Base-by-base conservation (phyloP, 2,113 vertebrate genomes). In the Notechis scutatus region DNA sequence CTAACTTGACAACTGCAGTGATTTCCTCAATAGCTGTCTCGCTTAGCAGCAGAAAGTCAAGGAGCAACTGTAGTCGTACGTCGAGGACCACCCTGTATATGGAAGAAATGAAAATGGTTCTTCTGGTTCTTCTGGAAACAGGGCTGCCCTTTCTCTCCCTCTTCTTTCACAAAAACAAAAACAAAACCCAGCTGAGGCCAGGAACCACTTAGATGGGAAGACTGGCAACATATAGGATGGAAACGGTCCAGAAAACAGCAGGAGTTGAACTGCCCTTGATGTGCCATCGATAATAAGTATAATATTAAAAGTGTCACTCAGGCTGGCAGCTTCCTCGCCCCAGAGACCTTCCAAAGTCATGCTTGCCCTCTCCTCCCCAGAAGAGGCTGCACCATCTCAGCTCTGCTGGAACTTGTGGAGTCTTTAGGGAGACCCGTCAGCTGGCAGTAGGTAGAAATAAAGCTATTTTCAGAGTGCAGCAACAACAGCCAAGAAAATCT, bases 391-490 rank as follows among this genome's bases (percentile, higher is more conserved):
- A 1, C 54, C 4, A 47, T 86, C 61, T 45, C 47, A 29, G 42
- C 56, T 34, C 12, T 12, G 2, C 21, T 34, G 14, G 85, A 3
- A 7, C 26, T 34, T 34, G 18, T 8, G 0, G 0, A 90, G 85
- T 57, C 56, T 4, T 50, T 64, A 14, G 61, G 93, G 92, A 86
- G 91, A 95, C 3, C 89, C 92, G 91, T 95, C 93, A 94, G 50
- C 47, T 0, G 0, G 90, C 92, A 93, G 86, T 34, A 0, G 42
- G 91, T 87, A 92, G 87, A 93, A 95, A 93, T 54, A 85, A 93
- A 96, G 93, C 42, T 0, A 0, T 94, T 94, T 56, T 39, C 50
- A 45, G 2, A 26, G 0, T 9, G 23, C 39, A 20, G 29, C 6
- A 5, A 50, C 20, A 4, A 50, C 20, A 4, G 34, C 56, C 54